Base-by-base conservation (phyloP, 2,113 vertebrate species). In the Alouatta palliata region DNA sequence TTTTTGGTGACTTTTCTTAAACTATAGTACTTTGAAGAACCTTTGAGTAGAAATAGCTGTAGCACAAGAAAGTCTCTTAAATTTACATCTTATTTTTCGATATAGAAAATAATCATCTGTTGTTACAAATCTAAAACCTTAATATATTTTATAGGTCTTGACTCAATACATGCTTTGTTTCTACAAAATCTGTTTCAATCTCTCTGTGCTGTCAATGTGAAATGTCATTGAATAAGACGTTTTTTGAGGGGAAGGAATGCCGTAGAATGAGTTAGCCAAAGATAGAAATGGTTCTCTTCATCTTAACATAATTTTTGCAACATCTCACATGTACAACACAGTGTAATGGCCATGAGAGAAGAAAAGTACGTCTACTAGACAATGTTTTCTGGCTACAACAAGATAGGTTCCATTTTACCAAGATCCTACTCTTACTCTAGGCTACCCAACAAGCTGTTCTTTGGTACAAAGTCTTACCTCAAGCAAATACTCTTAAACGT, bases 41-140 rank as follows among this genome's bases (percentile, higher is more conserved):
- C 45, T 93, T 91, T 19, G 73, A 11, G 45, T 73, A 93, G 58
- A 94, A 94, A 81, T 85, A 81, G 12, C 81, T 30, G 2, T 11
- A 84, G 40, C 9, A 56, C 16, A 91, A 61, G n/a, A 61, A 91
- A 43, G 2, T 73, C 23, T 73, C 43, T 70, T 45, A 95, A 73
- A 45, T 61, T 43, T 68, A 88, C 10, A 56, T 45, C 14, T 56
- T 84, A 91, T 93, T 92, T 64, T 56, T 84, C 54, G 70, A 88
- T 70, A 54, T 54, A 52, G 27, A 92, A 52, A 71, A 82, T 20
- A 83, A 47, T 87, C n/a, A 87, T 54, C 30, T 47, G 16, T 80
- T 71, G 32, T 64, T 96, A 61, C 35, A 32, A 27, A 95, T 52
- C 37, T 80, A 87, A 97, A 94, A 71, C 11, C 16, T 91, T 81